phyloP scores from a whole-genome alignment of 2,797 vertebrate species.

The Orientallactaga sibirica region DNA sequence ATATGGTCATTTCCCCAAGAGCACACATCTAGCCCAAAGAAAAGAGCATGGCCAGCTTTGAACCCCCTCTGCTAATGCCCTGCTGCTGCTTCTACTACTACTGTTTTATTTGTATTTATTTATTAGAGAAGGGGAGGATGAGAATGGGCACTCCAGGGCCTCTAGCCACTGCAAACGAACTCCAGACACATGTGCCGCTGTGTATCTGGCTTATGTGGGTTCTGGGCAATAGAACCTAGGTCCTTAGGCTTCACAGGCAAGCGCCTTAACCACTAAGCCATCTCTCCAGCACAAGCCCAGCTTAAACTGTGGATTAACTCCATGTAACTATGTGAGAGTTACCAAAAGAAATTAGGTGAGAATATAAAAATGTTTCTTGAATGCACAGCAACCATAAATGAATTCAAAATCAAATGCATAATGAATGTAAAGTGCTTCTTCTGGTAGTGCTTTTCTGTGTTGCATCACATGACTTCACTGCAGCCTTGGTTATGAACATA shows the following conservation, averaged over 20 bases:
- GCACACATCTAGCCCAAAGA: conserved; percentile 39
- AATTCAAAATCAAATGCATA: neutral
- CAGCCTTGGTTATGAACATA: too few relatives aligned
- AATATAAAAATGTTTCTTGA: neutral
- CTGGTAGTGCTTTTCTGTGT: neutral
- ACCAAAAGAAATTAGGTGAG: neutral
- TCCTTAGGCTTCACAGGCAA: too few relatives aligned
- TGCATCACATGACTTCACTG: neutral
- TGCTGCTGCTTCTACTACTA: neutral
- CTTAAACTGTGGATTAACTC: neutral
- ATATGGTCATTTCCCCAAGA: neutral
- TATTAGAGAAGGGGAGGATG: too few relatives aligned
- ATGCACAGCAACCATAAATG: neutral
- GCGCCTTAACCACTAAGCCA: too few relatives aligned
- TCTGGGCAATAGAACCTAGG: too few relatives aligned
- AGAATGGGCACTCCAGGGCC: too few relatives aligned
- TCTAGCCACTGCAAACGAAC: too few relatives aligned
- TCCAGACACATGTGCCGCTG: too few relatives aligned
- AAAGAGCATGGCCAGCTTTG: neutral
- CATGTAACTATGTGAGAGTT: neutral
- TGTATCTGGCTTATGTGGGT: too few relatives aligned
- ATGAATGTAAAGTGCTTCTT: neutral
- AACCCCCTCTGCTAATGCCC: neutral
- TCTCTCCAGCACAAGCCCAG: too few relatives aligned
- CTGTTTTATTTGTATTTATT: too few relatives aligned